Evolutionary conservation across 92 coral and sea anemone species (phyloP).

Genomic region (Epizoanthus rinbou): DNA sequence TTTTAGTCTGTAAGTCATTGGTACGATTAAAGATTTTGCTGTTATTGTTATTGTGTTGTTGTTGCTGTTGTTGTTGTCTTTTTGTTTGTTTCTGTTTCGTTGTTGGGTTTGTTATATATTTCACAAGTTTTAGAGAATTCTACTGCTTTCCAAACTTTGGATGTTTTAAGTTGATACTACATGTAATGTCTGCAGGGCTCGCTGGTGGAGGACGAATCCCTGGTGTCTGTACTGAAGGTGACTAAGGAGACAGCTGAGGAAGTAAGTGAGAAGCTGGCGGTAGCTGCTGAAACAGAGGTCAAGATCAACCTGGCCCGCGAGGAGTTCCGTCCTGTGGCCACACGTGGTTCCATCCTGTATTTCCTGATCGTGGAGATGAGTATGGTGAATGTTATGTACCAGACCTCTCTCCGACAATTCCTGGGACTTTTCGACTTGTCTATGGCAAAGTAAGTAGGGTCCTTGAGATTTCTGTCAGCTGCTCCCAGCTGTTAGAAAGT

Average conservation of each 20-base stretch:
- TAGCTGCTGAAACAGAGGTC: constrained; percentile 90
- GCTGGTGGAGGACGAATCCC: constrained; percentile 88
- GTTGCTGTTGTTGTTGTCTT: too few relatives aligned
- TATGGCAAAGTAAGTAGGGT: constrained; percentile 72
- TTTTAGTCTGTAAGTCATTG: too few relatives aligned
- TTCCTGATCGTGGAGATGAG: constrained; percentile 95
- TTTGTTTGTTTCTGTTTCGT: too few relatives aligned
- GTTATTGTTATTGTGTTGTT: too few relatives aligned
- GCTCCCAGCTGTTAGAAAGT: too few relatives aligned
- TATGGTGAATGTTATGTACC: constrained; percentile 92
- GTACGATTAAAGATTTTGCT: too few relatives aligned
- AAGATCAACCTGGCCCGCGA: constrained; percentile 90
- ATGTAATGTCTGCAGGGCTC: constrained; percentile 59
- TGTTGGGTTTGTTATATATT: too few relatives aligned
- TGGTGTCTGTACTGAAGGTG: constrained; percentile 86
- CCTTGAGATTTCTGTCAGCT: too few relatives aligned
- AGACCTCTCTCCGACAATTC: constrained; percentile 87
- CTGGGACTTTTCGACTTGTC: constrained; percentile 87
- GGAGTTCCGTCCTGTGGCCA: constrained; percentile 93
- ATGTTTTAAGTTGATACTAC: too few relatives aligned
- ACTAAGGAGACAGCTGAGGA: constrained; percentile 92
- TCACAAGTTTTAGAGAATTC: too few relatives aligned
- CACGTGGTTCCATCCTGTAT: constrained; percentile 88
- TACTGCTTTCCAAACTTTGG: too few relatives aligned
- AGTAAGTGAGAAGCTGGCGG: constrained; percentile 91